Evolutionary conservation across 2,113 vertebrate genomes (phyloP), one percentile per base, ranked within the genome.

Genomic region (Petroica traversi): DNA sequence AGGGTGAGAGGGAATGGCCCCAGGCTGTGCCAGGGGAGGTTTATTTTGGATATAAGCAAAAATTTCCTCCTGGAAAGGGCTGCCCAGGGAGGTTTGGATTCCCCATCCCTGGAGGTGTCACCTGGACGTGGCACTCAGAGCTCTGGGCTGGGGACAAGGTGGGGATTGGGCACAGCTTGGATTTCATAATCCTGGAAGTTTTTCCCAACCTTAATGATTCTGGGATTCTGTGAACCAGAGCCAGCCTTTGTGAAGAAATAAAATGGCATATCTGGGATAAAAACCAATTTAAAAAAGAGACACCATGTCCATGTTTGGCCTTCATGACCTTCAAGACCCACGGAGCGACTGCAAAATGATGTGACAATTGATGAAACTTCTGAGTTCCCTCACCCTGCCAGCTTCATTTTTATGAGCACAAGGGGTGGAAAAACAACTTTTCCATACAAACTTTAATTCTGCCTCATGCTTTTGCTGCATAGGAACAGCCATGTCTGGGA

Each of bases 1-100:
- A 36, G 51, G 36, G 51, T 6, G 34, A 57, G 58, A 49, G n/a
- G 41, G 20, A 57, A 72, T 3, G 2, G 26, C 18, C 20, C 49
- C 66, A 23, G 0, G 20, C 22, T 72, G 14, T 0, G 41, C 41
- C 41, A 72, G 31, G 17, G 18, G 22, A 43, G 36, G 43, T 5
- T 64, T 22, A 33, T 41, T 2, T 11, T 26, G 67, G 58, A 31
- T 29, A 41, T 1, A 3, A 26, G 58, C 3, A 48, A 7, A 1
- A 49, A 33, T 41, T 79, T 57, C 6, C 0, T 0, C 19, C 1
- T 73, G 51, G 43, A 14, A 45, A 58, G 15, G 1, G 51, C 67
- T 58, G 58, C 51, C 51, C 59, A 73, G 67, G 52, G 59, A 73
- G 59, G 3, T 19, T 19, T 73, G 76, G 3, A 80, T 67, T 64